A percentile compares a stretch with the other conserved stretches of the same genome.
phyloP scores from a whole-genome alignment of 2,797 vertebrate species.

The Cottoperca gobio region DNA sequence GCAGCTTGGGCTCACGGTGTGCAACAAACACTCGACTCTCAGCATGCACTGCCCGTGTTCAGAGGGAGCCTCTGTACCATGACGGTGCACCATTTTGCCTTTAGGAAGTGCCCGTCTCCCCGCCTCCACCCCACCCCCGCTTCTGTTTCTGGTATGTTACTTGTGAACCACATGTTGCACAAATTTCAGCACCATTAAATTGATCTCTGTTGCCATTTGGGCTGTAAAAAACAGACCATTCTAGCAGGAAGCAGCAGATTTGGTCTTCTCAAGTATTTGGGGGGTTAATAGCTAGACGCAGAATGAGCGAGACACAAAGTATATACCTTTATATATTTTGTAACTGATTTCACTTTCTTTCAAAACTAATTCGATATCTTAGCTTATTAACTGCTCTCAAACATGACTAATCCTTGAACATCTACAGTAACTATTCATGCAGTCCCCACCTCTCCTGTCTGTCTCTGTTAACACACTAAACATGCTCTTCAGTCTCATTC shows the following conservation, averaged over 20 bases:
- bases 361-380: neutral
- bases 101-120: slow-evolving; percentile 8
- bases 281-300: neutral
- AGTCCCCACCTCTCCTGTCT: slow-evolving; percentile 3
- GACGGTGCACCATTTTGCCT: slow-evolving; percentile 56
- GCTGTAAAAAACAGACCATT: slow-evolving; percentile 57
- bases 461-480: slow-evolving; percentile 24
- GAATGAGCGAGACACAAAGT: slow-evolving; percentile 13
- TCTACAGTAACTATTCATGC: slow-evolving; percentile 4
- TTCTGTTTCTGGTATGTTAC: slow-evolving; percentile 68
- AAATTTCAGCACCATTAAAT: slow-evolving; percentile 64
- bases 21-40: slow-evolving; percentile 55
- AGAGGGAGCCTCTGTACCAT: slow-evolving; percentile 47
- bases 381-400: neutral
- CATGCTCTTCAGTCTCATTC: slow-evolving; percentile 19
- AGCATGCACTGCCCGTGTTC: slow-evolving; percentile 26
- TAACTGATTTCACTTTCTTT: slow-evolving; percentile 5
- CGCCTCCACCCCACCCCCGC: slow-evolving; percentile 2
- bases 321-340: neutral
- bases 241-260: slow-evolving; percentile 41
- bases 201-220: slow-evolving; percentile 50
- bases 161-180: slow-evolving; percentile 68
- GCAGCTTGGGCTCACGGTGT: slow-evolving; percentile 71
- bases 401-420: slow-evolving; percentile 6
- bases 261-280: slow-evolving; percentile 16